A percentile compares a stretch with the other conserved stretches of the same genome.
Conservation (phyloP, 2,888 invertebrate genomes). For the Pachycephus smyrnensis region DNA sequence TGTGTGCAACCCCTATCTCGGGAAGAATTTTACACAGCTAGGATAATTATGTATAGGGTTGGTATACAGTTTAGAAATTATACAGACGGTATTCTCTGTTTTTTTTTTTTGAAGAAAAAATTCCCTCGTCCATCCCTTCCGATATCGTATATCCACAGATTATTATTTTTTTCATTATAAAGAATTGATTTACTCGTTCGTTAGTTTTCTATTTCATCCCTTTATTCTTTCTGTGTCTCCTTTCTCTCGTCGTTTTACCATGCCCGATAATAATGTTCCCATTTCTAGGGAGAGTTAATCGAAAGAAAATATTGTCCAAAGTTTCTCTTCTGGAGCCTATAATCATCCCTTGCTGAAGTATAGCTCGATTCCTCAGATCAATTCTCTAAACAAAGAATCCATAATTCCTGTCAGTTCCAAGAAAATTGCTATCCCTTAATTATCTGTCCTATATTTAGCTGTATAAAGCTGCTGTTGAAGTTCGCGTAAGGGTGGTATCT, state of each 20-base stretch:
- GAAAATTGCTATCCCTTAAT: not conserved
- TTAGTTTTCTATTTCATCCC: slow-evolving; percentile 3
- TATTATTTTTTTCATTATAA: no score
- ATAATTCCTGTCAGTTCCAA: not conserved
- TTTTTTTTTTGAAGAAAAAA: no score
- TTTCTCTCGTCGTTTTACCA: slow-evolving; percentile 26
- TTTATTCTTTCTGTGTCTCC: not conserved
- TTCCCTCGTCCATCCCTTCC: no score
- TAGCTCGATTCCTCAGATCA: no score
- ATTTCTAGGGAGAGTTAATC: not conserved
- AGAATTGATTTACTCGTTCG: not conserved
- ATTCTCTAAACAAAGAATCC: not conserved
- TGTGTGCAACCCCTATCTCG: no score
- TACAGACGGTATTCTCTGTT: no score
- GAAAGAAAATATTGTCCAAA: not conserved
- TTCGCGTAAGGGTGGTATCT: not conserved
- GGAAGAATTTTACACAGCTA: no score
- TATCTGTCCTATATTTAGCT: no score
- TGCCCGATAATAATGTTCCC: not conserved
- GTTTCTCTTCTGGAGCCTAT: not conserved
- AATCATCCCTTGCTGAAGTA: not conserved
- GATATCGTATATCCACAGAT: no score
- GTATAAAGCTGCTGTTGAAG: not conserved
- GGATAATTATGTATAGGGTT: no score
- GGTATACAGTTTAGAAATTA: no score